Percentiles rank a stretch among this genome's conserved stretches.
phyloP scores from a whole-genome alignment of 2,113 vertebrate species.

The Lucifuga dentata region DNA sequence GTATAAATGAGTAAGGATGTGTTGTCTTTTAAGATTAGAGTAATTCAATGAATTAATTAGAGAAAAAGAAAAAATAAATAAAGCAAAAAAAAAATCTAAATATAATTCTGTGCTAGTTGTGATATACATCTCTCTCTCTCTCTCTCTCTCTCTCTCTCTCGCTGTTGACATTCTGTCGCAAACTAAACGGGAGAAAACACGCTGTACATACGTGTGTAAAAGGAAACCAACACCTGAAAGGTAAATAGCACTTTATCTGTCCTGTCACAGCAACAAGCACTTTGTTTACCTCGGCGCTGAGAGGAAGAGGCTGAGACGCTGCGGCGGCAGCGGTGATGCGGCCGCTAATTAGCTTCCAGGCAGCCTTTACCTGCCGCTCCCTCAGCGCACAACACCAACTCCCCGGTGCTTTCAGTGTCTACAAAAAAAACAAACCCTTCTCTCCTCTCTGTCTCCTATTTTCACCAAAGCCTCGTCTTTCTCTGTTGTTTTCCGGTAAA shows the following conservation, averaged over 20 bases:
- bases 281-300: constrained; percentile 73
- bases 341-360: constrained; percentile 73
- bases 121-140: constrained; percentile 9
- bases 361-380: constrained; percentile 69
- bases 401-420: constrained; percentile 49
- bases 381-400: constrained; percentile 31
- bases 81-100: too few relatives aligned
- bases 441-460: constrained; percentile 25
- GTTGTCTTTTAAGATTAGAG: too few relatives aligned
- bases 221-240: constrained; percentile 70
- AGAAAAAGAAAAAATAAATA: too few relatives aligned
- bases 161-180: constrained; percentile 60
- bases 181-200: constrained; percentile 48
- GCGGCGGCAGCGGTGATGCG: constrained; percentile 61
- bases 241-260: constrained; percentile 78
- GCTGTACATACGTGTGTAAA: constrained; percentile 47
- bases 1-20: too few relatives aligned
- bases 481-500: constrained; percentile 8
- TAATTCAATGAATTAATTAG: too few relatives aligned
- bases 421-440: constrained; percentile 16
- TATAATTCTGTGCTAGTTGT: constrained; percentile 47
- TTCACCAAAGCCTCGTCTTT: constrained; percentile 7
- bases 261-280: constrained; percentile 71
- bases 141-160: not conserved
- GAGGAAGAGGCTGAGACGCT: constrained; percentile 66